phyloP scores from a whole-genome alignment of 2,113 vertebrate genomes.

The human region GRCh38 chr20:17057501-17058000 shows the following conservation, averaged over 20 bases:
- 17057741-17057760: neutral
- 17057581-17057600: neutral
- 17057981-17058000: neutral
- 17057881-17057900: neutral
- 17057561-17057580: neutral
- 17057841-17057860: neutral
- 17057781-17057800: neutral
- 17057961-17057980: neutral
- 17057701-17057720: neutral
- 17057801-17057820: neutral
- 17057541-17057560: neutral
- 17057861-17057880: neutral
- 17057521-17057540: no score
- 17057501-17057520: neutral
- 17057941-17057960: neutral
- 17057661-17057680: neutral
- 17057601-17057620: neutral
- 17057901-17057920: neutral
- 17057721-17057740: neutral
- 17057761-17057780: neutral
- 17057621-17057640: neutral
- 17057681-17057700: accelerated
- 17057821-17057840: neutral
- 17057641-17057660: neutral
- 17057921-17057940: neutral